These are phyloP conservation scores for Xiphorhynchus elegans DNA, from an alignment of 2,113 vertebrate genomes.

Conservation along the genomic window DNA sequence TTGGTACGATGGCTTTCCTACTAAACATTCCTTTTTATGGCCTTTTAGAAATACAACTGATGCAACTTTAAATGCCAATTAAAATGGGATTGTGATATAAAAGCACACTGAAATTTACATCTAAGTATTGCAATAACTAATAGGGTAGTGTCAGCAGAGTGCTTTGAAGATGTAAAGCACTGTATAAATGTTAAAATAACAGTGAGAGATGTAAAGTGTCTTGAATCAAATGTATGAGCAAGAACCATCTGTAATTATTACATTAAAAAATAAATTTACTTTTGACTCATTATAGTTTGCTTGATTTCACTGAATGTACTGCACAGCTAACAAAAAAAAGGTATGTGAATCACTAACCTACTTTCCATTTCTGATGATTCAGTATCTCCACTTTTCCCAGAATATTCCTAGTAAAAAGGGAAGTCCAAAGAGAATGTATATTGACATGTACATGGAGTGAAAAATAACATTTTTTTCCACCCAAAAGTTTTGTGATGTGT, in stretches of 20 bases:
- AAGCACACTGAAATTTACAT: neutral
- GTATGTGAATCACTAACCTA: neutral
- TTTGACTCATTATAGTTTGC: neutral
- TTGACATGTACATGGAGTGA: neutral
- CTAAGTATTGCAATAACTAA: neutral
- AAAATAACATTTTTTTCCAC: neutral
- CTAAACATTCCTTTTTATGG: neutral
- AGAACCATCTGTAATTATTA: neutral
- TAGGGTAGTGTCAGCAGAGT: neutral
- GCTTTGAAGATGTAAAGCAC: conserved; percentile 12
- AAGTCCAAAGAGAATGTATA: neutral
- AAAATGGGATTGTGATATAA: neutral
- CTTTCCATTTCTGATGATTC: neutral
- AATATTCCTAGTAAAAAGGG: neutral
- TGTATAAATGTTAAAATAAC: neutral
- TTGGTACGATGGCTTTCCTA: neutral
- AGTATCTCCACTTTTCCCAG: neutral
- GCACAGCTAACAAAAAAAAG: neutral
- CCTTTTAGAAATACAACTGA: neutral
- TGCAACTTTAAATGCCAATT: neutral
- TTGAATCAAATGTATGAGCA: neutral
- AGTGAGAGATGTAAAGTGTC: neutral
- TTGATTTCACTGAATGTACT: neutral
- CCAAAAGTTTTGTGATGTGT: neutral
- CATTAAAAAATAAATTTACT: neutral